phyloP scores from a whole-genome alignment of 2,888 invertebrate species.

The Aricia artaxerxes region DNA sequence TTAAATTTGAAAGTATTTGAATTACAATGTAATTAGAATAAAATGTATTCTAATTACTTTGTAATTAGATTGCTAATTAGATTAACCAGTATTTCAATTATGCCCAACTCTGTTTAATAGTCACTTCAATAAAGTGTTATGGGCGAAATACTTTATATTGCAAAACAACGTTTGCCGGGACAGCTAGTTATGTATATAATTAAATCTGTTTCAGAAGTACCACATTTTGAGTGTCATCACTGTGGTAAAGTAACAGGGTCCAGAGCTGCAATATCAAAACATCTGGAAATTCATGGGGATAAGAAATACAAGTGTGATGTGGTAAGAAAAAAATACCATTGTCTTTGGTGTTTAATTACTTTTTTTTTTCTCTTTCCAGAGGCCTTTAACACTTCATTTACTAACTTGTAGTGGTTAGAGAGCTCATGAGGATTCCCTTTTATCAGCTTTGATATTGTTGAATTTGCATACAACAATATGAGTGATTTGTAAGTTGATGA shows the following conservation, averaged over 20 bases:
- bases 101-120: no score
- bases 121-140: no score
- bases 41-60: no score
- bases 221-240: slow-evolving; percentile 83
- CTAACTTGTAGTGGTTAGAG: background rate
- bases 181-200: background rate
- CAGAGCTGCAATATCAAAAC: slow-evolving; percentile 88
- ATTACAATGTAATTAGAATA: no score
- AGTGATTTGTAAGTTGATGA: background rate
- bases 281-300: slow-evolving; percentile 83
- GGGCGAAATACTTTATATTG: no score
- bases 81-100: no score
- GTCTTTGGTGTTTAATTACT: background rate
- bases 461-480: background rate
- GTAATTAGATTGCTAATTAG: no score
- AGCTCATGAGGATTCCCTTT: background rate
- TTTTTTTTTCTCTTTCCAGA: background rate
- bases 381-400: no score
- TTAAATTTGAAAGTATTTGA: no score
- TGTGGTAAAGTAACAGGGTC: slow-evolving; percentile 88
- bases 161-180: no score
- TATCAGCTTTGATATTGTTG: background rate
- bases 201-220: slow-evolving; percentile 47
- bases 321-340: slow-evolving; percentile 57
- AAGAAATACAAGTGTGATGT: slow-evolving; percentile 84